Evolutionary conservation across 37 sponge, comb jelly and placozoan genomes (phyloP).

Genomic region (Geodia barretti): DNA sequence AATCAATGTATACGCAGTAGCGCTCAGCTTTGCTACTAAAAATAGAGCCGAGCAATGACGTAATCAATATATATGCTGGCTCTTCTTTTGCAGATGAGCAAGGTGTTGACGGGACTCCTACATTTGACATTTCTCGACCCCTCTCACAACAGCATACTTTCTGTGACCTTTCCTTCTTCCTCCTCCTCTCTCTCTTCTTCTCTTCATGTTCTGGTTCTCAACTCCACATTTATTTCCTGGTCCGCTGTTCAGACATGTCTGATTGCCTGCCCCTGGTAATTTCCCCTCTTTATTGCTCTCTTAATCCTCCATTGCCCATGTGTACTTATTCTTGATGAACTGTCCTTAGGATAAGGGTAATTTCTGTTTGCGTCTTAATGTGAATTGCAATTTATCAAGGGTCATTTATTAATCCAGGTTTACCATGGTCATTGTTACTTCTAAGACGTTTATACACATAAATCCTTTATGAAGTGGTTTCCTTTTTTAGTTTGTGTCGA

Average conservation of each 20-base stretch:
- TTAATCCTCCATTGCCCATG: not conserved
- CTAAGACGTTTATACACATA: too few relatives aligned
- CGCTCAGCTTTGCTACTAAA: too few relatives aligned
- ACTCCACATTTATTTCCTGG: constrained; percentile 23
- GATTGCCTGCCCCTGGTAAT: constrained; percentile 10
- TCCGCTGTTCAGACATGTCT: constrained; percentile 24
- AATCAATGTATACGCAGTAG: too few relatives aligned
- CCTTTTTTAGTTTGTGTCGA: not conserved
- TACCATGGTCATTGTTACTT: too few relatives aligned
- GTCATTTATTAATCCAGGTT: too few relatives aligned
- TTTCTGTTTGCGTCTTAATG: not conserved
- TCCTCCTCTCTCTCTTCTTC: not conserved
- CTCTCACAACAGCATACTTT: not conserved
- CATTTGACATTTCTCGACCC: not conserved
- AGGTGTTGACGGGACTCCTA: constrained; percentile 7
- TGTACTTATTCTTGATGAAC: not conserved
- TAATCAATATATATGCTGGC: too few relatives aligned
- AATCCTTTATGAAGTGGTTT: too few relatives aligned
- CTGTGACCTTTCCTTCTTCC: not conserved
- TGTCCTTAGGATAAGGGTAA: not conserved
- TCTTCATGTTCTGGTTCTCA: constrained; percentile 34
- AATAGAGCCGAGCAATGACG: too few relatives aligned
- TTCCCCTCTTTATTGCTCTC: too few relatives aligned
- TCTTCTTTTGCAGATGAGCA: constrained; percentile 10
- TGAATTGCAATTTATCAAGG: not conserved